A percentile compares a stretch with the other conserved stretches of the same genome.
phyloP scores from a whole-genome alignment of 2,797 vertebrate species.

The Lacerta bilineata region DNA sequence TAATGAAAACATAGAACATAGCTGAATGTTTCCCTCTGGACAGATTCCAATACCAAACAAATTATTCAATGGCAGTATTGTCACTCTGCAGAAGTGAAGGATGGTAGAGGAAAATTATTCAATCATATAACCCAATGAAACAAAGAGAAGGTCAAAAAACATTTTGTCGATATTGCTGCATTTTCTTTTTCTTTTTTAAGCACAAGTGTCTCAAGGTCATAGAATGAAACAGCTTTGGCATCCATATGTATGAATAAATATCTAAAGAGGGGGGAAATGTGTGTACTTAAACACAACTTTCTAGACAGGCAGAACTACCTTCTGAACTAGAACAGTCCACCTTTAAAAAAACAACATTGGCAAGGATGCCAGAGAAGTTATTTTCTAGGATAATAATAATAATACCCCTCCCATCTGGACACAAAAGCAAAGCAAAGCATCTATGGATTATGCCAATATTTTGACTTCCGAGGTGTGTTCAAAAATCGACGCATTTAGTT shows the following conservation, averaged over 20 bases:
- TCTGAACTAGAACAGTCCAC: neutral
- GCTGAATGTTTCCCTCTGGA: neutral
- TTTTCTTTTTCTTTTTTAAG: neutral
- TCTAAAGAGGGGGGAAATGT: neutral
- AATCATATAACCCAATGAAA: conserved; percentile 10
- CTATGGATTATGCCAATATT: neutral
- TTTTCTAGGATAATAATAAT: neutral
- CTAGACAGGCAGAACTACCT: neutral
- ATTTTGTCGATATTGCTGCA: neutral
- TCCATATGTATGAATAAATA: neutral
- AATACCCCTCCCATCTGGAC: neutral
- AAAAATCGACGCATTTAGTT: too few species aligned
- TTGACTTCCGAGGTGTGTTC: neutral
- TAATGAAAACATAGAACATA: neutral
- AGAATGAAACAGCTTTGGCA: neutral
- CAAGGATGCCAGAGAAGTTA: neutral
- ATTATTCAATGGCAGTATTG: conserved; percentile 7
- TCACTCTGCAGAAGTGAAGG: conserved; percentile 11
- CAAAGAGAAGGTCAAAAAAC: neutral
- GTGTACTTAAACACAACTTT: neutral
- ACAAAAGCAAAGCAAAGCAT: neutral
- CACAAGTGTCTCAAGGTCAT: neutral
- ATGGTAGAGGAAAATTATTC: conserved; percentile 9
- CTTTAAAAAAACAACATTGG: neutral
- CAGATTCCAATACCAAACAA: neutral